phyloP scores from a whole-genome alignment of 2,113 vertebrate species.

The Leucosticte australis region DNA sequence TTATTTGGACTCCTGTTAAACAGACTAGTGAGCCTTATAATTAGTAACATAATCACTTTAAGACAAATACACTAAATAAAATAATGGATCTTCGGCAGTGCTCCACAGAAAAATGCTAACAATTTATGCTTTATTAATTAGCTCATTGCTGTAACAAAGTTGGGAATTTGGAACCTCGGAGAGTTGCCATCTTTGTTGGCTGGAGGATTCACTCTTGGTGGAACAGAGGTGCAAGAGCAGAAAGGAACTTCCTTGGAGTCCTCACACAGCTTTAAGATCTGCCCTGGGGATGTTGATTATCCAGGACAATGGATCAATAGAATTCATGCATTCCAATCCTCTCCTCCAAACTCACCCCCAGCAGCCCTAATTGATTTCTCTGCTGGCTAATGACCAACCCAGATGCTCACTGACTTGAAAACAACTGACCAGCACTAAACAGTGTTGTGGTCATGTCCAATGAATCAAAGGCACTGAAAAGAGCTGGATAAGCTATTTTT shows the following conservation, averaged over 20 bases:
- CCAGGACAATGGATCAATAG: constrained; percentile 13
- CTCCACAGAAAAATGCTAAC: not conserved
- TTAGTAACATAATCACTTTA: constrained; percentile 56
- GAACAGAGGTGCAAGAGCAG: not conserved
- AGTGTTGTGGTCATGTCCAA: not conserved
- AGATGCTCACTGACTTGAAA: not conserved
- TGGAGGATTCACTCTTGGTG: not conserved
- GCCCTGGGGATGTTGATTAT: not conserved
- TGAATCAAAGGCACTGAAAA: not conserved
- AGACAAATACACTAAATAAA: constrained; percentile 57
- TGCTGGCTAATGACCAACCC: not conserved
- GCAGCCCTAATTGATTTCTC: not conserved
- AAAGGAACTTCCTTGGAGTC: not conserved
- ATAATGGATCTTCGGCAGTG: not conserved
- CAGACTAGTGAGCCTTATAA: constrained; percentile 61
- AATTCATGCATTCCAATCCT: not conserved
- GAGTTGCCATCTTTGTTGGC: not conserved
- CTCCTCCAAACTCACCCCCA: not conserved
- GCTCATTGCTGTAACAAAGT: not conserved
- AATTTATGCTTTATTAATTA: not conserved
- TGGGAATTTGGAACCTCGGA: not conserved
- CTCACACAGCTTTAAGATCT: not conserved
- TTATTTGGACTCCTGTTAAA: constrained; percentile 56
- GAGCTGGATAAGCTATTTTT: not conserved
- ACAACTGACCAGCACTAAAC: not conserved